phyloP scores from a whole-genome alignment of 1,140 invertebrate genomes.

The Leptinotarsa defecta region DNA sequence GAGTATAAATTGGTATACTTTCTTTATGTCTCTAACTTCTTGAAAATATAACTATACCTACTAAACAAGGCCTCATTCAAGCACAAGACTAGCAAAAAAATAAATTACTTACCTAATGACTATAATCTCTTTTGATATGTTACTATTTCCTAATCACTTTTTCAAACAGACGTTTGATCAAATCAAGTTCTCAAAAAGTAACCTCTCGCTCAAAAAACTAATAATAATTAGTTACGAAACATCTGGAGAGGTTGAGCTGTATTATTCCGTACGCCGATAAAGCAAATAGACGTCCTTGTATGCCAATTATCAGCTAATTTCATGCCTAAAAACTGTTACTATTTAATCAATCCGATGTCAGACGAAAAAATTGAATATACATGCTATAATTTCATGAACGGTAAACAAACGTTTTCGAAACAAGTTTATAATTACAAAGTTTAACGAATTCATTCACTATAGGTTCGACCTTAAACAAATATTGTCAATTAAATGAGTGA shows the following conservation, averaged over 20 bases:
- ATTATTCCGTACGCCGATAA: not conserved
- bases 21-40: no score
- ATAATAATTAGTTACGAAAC: not conserved
- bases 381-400: not conserved
- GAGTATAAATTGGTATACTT: no score
- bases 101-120: not conserved
- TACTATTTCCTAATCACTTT: not conserved
- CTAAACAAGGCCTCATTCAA: no score
- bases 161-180: not conserved
- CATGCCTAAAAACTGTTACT: constrained; percentile 8
- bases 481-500: not conserved
- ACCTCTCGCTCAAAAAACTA: not conserved
- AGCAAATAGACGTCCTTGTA: constrained; percentile 1
- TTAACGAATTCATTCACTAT: not conserved
- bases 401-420: not conserved
- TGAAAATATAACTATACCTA: no score
- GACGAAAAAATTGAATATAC: not conserved
- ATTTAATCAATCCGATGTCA: not conserved
- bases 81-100: no score
- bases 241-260: not conserved
- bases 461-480: no score
- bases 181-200: not conserved
- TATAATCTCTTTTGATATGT: not conserved
- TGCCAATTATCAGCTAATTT: constrained; percentile 1
- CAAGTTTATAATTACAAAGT: not conserved